phyloP scores from a whole-genome alignment of 2,113 vertebrate genomes.

The Pomatorhinus ruficollis region DNA sequence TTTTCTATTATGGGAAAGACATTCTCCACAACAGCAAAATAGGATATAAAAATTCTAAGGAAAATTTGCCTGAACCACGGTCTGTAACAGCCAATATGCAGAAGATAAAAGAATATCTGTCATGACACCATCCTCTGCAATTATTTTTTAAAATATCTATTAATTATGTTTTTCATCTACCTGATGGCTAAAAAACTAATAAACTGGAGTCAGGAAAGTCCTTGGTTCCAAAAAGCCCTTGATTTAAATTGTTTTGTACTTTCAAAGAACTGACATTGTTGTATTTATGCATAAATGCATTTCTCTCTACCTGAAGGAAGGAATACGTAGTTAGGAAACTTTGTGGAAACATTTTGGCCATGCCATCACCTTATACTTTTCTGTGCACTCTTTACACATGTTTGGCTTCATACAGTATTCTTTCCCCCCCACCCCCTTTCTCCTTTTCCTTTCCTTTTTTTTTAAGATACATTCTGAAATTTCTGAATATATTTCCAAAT shows the following conservation, averaged over 20 bases:
- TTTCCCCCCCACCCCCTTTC: fast-evolving
- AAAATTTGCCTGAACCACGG: neutral
- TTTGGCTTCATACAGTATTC: neutral
- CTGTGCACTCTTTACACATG: neutral
- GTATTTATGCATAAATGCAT: neutral
- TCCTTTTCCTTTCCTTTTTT: neutral
- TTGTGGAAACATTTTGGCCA: neutral
- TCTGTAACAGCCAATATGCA: neutral
- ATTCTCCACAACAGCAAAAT: neutral
- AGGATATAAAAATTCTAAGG: neutral
- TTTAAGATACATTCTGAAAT: neutral
- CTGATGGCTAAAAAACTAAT: neutral
- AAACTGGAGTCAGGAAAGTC: neutral
- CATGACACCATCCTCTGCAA: neutral
- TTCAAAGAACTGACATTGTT: neutral
- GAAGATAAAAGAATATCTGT: neutral
- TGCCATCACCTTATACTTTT: neutral
- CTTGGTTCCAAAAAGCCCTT: neutral
- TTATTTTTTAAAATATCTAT: neutral
- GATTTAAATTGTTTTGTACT: neutral
- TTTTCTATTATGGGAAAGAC: neutral
- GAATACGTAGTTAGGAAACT: neutral
- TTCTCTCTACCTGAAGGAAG: neutral
- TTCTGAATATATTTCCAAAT: neutral
- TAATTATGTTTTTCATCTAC: neutral